Base-by-base conservation (phyloP, 1,140 invertebrate species). In the Neocloeon triangulifer region DNA sequence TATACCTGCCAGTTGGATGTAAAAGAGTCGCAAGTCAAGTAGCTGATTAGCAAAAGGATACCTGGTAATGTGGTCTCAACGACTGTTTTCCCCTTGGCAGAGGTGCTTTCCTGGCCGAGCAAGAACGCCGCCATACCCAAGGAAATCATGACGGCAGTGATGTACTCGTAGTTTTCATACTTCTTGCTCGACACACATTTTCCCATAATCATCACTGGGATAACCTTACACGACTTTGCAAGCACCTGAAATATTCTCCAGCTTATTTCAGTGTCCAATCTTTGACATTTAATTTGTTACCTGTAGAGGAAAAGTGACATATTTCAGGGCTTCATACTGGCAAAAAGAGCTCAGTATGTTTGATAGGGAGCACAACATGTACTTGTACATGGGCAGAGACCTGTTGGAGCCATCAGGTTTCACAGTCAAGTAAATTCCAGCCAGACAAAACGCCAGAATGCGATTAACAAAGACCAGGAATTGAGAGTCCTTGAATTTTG, bases 301-400 rank as follows among this genome's bases (percentile, higher is more conserved):
- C 62, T 96, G 92, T 25, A 86, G 89, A 2, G 92, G 92, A 55
- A 98, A 99, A 46, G 78, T 92, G 40, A 99, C 85, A 59, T 79
- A 98, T 55, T 97, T 98, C 3, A 98, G 59, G 14, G 92, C 92
- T 59, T 99, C 94, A 50, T 99, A 99, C 55, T 99, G 94, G 55
- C 88, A 97, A 92, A 92, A 98, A 23, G 86, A 91, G 50, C 89
- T 95, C 66, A 98, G 73, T 36, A 96, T 88, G 55, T 99, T 99
- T 12, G 88, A 94, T 41, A 99, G 72, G 1, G 91, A 92, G 50
- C 86, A 88, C 58, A 78, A 97, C 0, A 79, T 80, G 58, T 96
- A 97, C 58, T 92, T 88, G 52, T 95, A 96, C 2, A 96, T 4
- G 94, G 92, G 30, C 27, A 29, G 9, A 18, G 27, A 29, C 13